Evolutionary conservation across 2,888 invertebrate species (phyloP), one percentile per base, ranked within the genome.

Genomic region (Synanthedon andrenaeformis): DNA sequence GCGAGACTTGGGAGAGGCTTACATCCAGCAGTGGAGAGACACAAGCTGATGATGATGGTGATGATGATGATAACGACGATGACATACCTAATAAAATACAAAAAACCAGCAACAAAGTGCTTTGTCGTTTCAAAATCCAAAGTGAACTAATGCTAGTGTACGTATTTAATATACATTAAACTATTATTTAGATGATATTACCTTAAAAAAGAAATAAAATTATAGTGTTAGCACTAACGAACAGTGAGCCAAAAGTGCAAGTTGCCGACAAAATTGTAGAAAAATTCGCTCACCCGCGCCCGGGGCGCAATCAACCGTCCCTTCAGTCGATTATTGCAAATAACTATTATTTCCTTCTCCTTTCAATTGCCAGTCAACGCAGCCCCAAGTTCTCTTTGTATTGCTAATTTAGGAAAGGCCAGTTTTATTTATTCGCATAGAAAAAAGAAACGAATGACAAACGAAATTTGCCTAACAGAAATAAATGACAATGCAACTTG

Each of bases 261-360:
- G 65, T 51, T 28, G 19, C 23, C 51, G 62, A 69, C 69, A 72
- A 79, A 79, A 76, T 73, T 67, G 67, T 72, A 65, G 69, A 79
- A 79, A 76, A 79, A 74, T 67, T 66, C 41, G 61, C 62, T 59
- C 63, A 58, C 61, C 60, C 61, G 59, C 58, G 75, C 82, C 80
- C 70, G 69, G 71, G 77, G 84, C 79, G 82, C 83, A 86, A 86
- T 86, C 85, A 13, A 86, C 74, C 74, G 84, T 82, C 86, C 87
- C 85, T 82, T 79, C 79, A 74, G 73, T 66, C 82, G 85, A 87
- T 86, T 87, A 77, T 76, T 69, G 75, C 74, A 76, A 78, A 78
- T 78, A 82, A 82, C 82, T 82, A 82, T 82, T 82, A 82, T 82
- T 78, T 74, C 65, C 70, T 68, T 78, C 78, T 70, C 78, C 77